A percentile compares a stretch with the other conserved stretches of the same genome.
These are phyloP conservation scores for Conchocele bisecta DNA, from an alignment of 2,888 invertebrate species.

Conservation along the genomic window DNA sequence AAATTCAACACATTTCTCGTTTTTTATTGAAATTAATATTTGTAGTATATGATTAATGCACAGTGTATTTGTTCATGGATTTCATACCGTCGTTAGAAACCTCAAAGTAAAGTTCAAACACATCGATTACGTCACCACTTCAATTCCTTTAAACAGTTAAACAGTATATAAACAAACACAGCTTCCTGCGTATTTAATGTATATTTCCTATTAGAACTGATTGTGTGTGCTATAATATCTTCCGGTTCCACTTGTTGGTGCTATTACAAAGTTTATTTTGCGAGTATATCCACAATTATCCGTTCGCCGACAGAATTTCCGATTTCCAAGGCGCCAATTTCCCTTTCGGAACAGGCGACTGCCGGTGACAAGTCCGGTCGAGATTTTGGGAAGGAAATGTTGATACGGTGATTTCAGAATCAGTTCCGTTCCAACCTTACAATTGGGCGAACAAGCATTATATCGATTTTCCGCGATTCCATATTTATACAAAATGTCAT, in stretches of 20 bases:
- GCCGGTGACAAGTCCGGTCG: slow-evolving; percentile 71
- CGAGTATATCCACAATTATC: slow-evolving; percentile 70
- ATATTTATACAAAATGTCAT: slow-evolving; percentile 65
- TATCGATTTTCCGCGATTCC: slow-evolving; percentile 74
- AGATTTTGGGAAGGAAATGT: slow-evolving; percentile 73
- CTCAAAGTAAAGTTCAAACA: too few species aligned
- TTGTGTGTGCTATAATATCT: too few species aligned
- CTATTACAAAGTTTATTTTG: slow-evolving; percentile 40
- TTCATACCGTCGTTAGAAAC: too few species aligned
- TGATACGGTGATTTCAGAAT: slow-evolving; percentile 75
- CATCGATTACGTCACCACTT: too few species aligned
- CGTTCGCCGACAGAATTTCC: slow-evolving; percentile 66
- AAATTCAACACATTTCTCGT: too few species aligned
- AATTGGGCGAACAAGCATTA: slow-evolving; percentile 70
- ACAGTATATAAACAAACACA: too few species aligned
- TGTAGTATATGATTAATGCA: too few species aligned
- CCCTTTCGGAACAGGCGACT: slow-evolving; percentile 70
- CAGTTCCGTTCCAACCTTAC: slow-evolving; percentile 73
- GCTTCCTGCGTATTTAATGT: too few species aligned
- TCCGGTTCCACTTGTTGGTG: slow-evolving; percentile 1
- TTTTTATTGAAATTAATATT: too few species aligned
- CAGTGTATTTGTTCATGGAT: too few species aligned
- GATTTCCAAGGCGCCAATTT: slow-evolving; percentile 73
- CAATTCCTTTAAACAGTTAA: too few species aligned
- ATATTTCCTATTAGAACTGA: too few species aligned